Evolutionary conservation across 2,113 vertebrate species (phyloP).

Genomic region (Phalacrocorax aristotelis): DNA sequence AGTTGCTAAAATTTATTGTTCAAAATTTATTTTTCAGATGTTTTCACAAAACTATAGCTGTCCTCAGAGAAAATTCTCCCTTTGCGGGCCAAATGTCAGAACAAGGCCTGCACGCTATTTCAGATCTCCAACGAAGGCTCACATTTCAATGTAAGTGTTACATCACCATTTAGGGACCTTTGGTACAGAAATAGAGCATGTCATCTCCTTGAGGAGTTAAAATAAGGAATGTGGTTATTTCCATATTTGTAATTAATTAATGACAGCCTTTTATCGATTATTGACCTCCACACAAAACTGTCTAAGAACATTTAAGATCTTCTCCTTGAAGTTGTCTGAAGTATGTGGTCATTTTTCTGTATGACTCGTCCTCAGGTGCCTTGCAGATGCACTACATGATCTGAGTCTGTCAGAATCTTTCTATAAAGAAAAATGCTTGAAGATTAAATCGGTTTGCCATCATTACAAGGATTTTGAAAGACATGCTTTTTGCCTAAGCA

Average conservation of each 20-base stretch:
- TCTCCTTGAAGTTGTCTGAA: neutral
- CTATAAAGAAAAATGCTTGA: neutral
- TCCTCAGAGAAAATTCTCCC: neutral
- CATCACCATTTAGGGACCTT: neutral
- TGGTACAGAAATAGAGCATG: neutral
- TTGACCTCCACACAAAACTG: neutral
- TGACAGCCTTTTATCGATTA: neutral
- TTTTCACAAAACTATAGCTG: neutral
- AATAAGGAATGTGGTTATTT: neutral
- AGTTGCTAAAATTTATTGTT: neutral
- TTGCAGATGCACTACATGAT: accelerated
- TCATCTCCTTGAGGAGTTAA: neutral
- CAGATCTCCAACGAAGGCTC: neutral
- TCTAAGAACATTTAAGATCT: neutral
- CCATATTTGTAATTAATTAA: neutral
- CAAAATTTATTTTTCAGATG: neutral
- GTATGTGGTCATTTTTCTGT: neutral
- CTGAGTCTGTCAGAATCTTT: neutral
- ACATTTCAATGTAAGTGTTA: neutral
- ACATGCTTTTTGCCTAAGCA: neutral
- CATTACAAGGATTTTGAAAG: neutral
- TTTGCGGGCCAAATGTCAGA: neutral
- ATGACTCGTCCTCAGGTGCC: accelerated
- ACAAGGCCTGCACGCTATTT: neutral
- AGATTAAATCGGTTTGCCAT: neutral